These are phyloP conservation scores for Megalonaias nervosa DNA, from an alignment of 1,140 invertebrate species.

Conservation along the genomic window DNA sequence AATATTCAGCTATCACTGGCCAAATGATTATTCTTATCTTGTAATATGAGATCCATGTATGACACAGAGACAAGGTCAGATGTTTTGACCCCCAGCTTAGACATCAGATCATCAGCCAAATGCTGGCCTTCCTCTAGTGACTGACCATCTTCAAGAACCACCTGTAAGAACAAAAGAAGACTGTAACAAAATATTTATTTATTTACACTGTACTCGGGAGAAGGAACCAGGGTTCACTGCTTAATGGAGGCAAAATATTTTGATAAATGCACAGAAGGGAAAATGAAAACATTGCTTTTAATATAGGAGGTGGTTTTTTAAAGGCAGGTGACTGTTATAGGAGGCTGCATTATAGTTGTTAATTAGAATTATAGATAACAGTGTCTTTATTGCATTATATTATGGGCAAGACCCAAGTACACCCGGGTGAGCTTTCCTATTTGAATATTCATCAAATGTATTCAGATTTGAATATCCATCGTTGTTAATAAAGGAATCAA, in stretches of 20 bases:
- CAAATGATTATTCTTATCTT: slow-evolving; percentile 24
- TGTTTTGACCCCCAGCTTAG: slow-evolving; percentile 78
- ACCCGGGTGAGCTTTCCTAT: too few species aligned
- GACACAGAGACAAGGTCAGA: slow-evolving; percentile 82
- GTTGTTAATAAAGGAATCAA: too few species aligned
- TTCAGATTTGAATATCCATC: too few species aligned
- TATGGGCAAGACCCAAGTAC: too few species aligned
- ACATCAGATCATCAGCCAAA: slow-evolving; percentile 81
- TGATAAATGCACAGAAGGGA: background rate
- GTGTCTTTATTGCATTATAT: too few species aligned
- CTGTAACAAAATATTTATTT: background rate
- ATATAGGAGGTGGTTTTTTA: background rate
- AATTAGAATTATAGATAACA: too few species aligned
- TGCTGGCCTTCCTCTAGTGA: slow-evolving; percentile 79
- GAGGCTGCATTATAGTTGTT: too few species aligned
- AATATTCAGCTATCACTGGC: too few species aligned
- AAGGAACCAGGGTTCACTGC: background rate
- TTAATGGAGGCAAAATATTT: background rate
- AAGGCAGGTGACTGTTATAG: too few species aligned
- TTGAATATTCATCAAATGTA: too few species aligned
- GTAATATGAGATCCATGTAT: slow-evolving; percentile 80
- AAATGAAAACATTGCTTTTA: background rate
- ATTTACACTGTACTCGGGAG: background rate
- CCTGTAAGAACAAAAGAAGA: slow-evolving; percentile 67
- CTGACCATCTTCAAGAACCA: slow-evolving; percentile 79